These are phyloP conservation scores for Lumbricus terrestris DNA, from an alignment of 2,888 invertebrate genomes.

Conservation along the genomic window DNA sequence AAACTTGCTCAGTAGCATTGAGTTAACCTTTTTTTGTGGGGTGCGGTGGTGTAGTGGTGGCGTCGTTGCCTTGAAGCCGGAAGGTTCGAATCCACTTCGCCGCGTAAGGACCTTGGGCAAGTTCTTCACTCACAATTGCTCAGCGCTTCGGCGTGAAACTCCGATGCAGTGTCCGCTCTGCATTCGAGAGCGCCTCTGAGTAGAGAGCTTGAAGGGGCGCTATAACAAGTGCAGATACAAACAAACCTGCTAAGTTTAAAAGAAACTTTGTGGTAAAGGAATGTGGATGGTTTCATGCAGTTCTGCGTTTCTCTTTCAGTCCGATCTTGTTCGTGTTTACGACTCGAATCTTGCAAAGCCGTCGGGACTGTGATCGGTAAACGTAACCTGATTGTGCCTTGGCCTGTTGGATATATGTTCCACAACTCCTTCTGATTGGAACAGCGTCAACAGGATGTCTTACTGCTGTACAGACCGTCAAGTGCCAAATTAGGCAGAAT, in stretches of 20 bases:
- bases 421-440: background rate
- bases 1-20: background rate
- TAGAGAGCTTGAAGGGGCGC: no score
- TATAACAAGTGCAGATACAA: no score
- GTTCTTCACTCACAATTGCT: no score
- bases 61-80: no score
- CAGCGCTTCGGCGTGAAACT: no score
- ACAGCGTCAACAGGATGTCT: slow-evolving; percentile 8
- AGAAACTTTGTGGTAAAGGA: background rate
- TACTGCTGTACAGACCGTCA: slow-evolving; percentile 13
- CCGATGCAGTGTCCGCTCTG: no score
- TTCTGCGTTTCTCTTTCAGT: slow-evolving; percentile 66
- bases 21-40: no score
- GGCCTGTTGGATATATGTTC: background rate
- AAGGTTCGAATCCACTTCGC: no score
- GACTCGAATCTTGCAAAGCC: slow-evolving; percentile 72
- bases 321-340: slow-evolving; percentile 92
- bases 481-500: slow-evolving; percentile 16
- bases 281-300: background rate
- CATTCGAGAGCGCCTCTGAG: no score
- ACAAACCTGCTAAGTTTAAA: background rate
- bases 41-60: no score
- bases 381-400: background rate
- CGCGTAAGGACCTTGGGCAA: no score
- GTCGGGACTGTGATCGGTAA: slow-evolving; percentile 48